Base-by-base conservation (phyloP, 2,888 invertebrate species). In the Brachyptera putata region DNA sequence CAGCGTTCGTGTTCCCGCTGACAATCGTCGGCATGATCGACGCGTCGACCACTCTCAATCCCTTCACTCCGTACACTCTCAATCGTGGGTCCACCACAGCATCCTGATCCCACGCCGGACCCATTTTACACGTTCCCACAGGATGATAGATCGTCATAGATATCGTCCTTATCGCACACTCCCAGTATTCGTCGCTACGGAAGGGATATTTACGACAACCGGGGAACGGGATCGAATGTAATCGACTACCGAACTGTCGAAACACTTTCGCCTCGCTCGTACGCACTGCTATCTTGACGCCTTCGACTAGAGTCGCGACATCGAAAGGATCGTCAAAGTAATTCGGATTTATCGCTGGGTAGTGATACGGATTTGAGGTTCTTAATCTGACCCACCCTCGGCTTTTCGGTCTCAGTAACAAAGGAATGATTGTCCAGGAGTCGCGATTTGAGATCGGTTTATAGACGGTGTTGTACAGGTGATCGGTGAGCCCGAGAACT, bases 141-240 rank as follows among this genome's bases (percentile, higher is more conserved):
- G 91, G 92, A 77, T 93, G 93, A 71, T 93, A 93, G 68, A 92
- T 90, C 2, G 92, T 93, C 89, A 91, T 91, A 2, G 91, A 87
- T 67, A 91, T 87, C 57, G 90, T 90, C 34, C 91, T 78, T 56
- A 89, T 88, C 72, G 91, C 88, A 72, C 94, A 94, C 73, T 91
- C 92, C 76, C 92, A 86, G 70, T 93, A 94, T 24, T 82, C 84
- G 69, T 93, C 92, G 1, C 87, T 86, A 67, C 83, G 84, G 68
- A 89, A 91, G 65, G 81, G 79, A 43, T 81, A 76, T 56, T 87
- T 81, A 66, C 83, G 84, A 69, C 92, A 93, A 59, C 88, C 90
- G 0, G 92, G 92, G 67, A 92, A 77, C 1, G 88, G 85, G 55
- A 85, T 84, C 66, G 81, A 82, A 72, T 91, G 88, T 0, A 91